Evolutionary conservation across 2,113 vertebrate genomes (phyloP), one percentile per base, ranked within the genome.

Genomic region (Micromys minutus): DNA sequence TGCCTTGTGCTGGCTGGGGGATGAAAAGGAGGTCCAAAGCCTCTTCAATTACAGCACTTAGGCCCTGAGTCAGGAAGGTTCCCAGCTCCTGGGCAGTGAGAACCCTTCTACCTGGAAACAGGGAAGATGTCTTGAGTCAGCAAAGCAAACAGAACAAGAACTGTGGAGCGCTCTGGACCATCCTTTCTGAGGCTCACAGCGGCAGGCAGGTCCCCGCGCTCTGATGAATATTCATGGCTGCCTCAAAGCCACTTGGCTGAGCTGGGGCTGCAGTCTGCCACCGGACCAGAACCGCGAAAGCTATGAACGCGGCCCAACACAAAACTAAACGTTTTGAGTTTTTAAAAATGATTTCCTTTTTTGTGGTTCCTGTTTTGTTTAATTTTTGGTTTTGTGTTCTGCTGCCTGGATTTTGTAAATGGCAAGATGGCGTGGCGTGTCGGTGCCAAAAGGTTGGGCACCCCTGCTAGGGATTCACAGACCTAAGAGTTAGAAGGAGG

Each of bases 161-260:
- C 90, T 95, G 85, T 93, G 10, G 59, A 31, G 10, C 12, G 88
- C 96, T 92, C 96, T 97, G 95, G 96, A 16, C 77, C 22, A 59
- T 36, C 72, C 89, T 96, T 95, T 94, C 89, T 72, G 75, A 52
- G 0, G 47, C 65, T 95, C 72, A 55, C 91, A 94, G 91, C 91
- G 2, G 19, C 45, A 50, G 80, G 57, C 39, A 4, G 76, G 69
- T 85, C 87, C 94, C 88, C 97, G 10, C 94, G 90, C 74, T 42
- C 26, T 63, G 6, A 84, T 97, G 90, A 97, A 97, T 98, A 97
- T 97, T 95, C 90, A 98, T 72, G 8, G 52, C 2, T 0, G 2
- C 52, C 57, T 77, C 57, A 50, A 86, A 88, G n/a, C 5, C 31
- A 63, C 29, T 74, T 59, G 42, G 22, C 45, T 47, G 15, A 17